Base-by-base conservation (phyloP, 1,140 invertebrate species). In the Schmidtea mediterranea region DNA sequence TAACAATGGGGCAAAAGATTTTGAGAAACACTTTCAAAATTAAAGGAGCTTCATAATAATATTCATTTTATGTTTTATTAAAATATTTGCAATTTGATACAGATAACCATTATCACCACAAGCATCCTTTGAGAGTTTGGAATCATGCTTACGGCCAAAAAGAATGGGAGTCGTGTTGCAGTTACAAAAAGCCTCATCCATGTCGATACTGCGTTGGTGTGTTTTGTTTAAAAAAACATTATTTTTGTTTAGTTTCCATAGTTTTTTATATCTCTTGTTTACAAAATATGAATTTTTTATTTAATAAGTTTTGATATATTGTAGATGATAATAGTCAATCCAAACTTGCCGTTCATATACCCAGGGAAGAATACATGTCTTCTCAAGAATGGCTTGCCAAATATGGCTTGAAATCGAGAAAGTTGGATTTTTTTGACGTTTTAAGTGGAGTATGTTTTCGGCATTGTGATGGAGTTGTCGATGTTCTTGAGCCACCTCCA, bases 401-500 rank as follows among this genome's bases (percentile, higher is more conserved):
- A 37, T 56, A 62, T 52, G 65, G 65, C n/a, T 49, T 67, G 5
- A 53, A 48, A 12, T 56, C 60, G 12, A 55, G 56, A 41, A 58
- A 55, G 41, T 55, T 67, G 6, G 61, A 56, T 41, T 51, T 66
- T 38, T 60, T 58, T 55, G 60, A 66, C 55, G 52, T 63, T 13
- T 51, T 67, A 10, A 50, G 52, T n/a, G 55, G 56, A 36, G 62
- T 65, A 9, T 60, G 62, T 8, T 67, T 67, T 52, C 57, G 59
- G 51, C 65, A 67, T 51, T 53, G 55, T 38, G 63, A 67, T 50
- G 63, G 62, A 12, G 58, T 64, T 12, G 54, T 65, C 6, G 57
- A 61, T 47, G 24, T 63, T 8, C 56, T 58, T 49, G 52, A 55
- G 26, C 53, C 55, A 41, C 59, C 60, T 13, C 21, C 18, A 22